A percentile compares a stretch with the other conserved stretches of the same genome.
phyloP scores from a whole-genome alignment of 2,888 invertebrate genomes.

The Pherbina coryleti region DNA sequence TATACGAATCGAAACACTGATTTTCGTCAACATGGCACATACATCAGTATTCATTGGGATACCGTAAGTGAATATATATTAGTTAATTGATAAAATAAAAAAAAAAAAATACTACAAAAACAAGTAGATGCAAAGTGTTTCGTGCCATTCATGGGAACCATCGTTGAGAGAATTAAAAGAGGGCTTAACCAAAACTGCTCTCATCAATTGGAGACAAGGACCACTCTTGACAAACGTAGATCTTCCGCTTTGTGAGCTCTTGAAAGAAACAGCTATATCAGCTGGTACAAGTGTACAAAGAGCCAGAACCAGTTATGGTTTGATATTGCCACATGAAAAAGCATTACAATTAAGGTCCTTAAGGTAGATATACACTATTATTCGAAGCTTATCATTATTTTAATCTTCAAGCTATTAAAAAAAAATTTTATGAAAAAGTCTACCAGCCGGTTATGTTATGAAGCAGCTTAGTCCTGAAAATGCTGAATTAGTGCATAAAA shows the following conservation, averaged over 20 bases:
- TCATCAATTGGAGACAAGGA: slow-evolving; percentile 58
- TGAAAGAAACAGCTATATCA: slow-evolving; percentile 52
- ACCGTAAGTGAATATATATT: slow-evolving; percentile 44
- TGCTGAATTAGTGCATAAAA: slow-evolving; percentile 54
- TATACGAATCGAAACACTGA: slow-evolving; percentile 57
- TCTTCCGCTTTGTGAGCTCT: slow-evolving; percentile 44
- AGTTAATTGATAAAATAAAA: not conserved
- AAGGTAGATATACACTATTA: slow-evolving; percentile 35
- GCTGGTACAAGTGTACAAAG: slow-evolving; percentile 51
- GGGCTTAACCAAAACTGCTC: slow-evolving; percentile 57
- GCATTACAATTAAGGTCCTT: slow-evolving; percentile 49
- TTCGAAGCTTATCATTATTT: not conserved
- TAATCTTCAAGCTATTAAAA: not conserved
- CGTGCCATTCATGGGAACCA: slow-evolving; percentile 61
- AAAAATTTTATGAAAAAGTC: slow-evolving; percentile 31
- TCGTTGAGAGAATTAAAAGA: slow-evolving; percentile 53
- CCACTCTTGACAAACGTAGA: slow-evolving; percentile 61
- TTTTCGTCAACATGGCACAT: slow-evolving; percentile 59
- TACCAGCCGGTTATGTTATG: slow-evolving; percentile 56
- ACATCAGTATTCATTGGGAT: slow-evolving; percentile 61
- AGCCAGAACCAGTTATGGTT: slow-evolving; percentile 56
- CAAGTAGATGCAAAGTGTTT: slow-evolving; percentile 56
- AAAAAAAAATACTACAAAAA: not conserved
- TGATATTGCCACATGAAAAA: slow-evolving; percentile 50
- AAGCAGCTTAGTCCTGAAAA: slow-evolving; percentile 48